Evolutionary conservation across 1,140 invertebrate species (phyloP), one percentile per base, ranked within the genome.

Genomic region (Apis mellifera): DNA sequence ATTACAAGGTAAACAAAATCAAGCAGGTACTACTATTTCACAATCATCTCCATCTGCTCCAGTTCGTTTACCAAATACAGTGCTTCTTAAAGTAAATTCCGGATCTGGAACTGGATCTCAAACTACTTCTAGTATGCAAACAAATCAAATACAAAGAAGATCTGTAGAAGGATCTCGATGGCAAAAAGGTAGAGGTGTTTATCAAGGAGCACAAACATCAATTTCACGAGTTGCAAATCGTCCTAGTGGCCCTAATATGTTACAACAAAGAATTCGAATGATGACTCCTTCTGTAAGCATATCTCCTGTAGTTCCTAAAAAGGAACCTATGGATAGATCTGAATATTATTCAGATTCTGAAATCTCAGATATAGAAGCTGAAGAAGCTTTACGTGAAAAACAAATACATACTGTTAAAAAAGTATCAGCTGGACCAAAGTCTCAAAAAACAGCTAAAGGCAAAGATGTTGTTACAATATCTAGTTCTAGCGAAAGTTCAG

Each of bases 381-480:
- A 94, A 2, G 94, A 94, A 32, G 78, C 82, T 17, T n/a, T 91
- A 57, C 89, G 85, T 3, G 92, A 93, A 26, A 92, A 93, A 60
- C 93, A 92, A 62, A 76, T 93, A 88, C 92, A 92, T 13, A 70
- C 84, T 0, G 78, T 91, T 73, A 85, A 91, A 26, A 94, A 94
- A 65, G 65, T 91, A 0, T 82, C 90, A 32, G 87, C 89, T 21
- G 87, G 86, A 12, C 79, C 90, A 48, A 95, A 93, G 84, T 84
- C 76, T 42, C 94, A 84, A 76, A 94, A 89, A 74, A 85, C 84
- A 65, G 90, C 89, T 78, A 95, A 94, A 88, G 90, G 93, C 57
- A 93, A 94, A 89, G 95, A 95, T 70, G 94, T 95, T 0, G 94
- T 95, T 7, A 95, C 95, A 74, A 97, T 97, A 89, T 96, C 97